phyloP scores from a whole-genome alignment of 2,888 invertebrate species.

The Hesperia comma region DNA sequence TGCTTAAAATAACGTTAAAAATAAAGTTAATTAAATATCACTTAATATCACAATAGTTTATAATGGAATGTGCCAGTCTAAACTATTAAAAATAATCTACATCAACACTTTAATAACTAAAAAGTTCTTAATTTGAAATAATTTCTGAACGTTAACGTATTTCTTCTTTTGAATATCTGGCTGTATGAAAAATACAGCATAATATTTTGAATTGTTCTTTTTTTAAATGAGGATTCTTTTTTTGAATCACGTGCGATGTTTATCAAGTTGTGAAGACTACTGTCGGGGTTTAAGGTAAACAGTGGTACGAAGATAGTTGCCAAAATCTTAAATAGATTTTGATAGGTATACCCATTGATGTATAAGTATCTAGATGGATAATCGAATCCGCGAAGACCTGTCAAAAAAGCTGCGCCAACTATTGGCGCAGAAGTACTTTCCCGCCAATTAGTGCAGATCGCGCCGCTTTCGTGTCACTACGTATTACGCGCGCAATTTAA shows the following conservation, averaged over 20 bases:
- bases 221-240: not conserved
- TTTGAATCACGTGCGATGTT: conserved; percentile 9
- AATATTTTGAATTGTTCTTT: conserved; percentile 48
- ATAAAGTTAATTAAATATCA: conserved; percentile 59
- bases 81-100: conserved; percentile 1
- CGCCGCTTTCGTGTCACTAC: no score
- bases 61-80: conserved; percentile 42
- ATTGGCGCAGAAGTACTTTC: no score
- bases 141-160: conserved; percentile 57
- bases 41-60: conserved; percentile 42
- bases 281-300: conserved; percentile 31
- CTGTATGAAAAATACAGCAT: conserved; percentile 73
- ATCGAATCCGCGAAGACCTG: no score
- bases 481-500: no score
- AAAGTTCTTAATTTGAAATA: conserved; percentile 46
- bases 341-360: conserved; percentile 6
- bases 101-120: conserved; percentile 41
- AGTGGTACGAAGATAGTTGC: conserved; percentile 50
- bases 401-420: no score
- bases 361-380: no score
- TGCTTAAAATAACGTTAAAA: conserved; percentile 51
- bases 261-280: conserved; percentile 30
- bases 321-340: conserved; percentile 64
- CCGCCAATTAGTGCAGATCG: no score
- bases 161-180: conserved; percentile 63